Conservation (phyloP, 2,888 invertebrate genomes). For the Masnerella sp. region DNA sequence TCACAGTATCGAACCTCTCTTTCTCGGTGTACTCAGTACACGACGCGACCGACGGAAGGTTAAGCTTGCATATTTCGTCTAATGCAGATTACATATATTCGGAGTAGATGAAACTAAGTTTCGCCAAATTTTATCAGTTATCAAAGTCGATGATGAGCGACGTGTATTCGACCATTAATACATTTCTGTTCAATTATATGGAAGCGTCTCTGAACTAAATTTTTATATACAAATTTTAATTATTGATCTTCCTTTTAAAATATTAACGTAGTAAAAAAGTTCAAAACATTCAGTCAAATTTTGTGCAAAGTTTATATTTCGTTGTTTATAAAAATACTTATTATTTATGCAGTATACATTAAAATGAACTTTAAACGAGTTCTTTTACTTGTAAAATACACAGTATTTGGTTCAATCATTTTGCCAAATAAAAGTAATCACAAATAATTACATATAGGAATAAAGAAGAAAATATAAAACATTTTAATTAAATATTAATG, state of each 20-base stretch:
- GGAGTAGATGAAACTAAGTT: slow-evolving; percentile 21
- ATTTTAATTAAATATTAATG: too few species aligned
- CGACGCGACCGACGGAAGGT: too few species aligned
- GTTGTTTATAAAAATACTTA: slow-evolving; percentile 49
- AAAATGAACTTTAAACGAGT: slow-evolving; percentile 32
- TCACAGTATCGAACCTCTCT: too few species aligned
- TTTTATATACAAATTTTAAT: slow-evolving; percentile 39
- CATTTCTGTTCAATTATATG: slow-evolving; percentile 17
- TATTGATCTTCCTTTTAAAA: slow-evolving; percentile 11
- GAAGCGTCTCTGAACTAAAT: slow-evolving; percentile 20
- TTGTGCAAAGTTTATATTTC: slow-evolving; percentile 44
- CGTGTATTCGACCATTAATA: slow-evolving; percentile 20
- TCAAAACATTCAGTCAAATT: slow-evolving; percentile 50
- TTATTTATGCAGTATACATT: slow-evolving; percentile 25
- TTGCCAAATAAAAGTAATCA: background rate
- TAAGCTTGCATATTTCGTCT: slow-evolving; percentile 25
- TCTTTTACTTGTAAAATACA: slow-evolving; percentile 31
- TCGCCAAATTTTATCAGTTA: slow-evolving; percentile 27
- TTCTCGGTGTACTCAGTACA: too few species aligned
- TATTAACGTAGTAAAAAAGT: slow-evolving; percentile 46
- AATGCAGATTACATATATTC: slow-evolving; percentile 30
- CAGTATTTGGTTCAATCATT: slow-evolving; percentile 14
- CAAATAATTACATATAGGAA: background rate
- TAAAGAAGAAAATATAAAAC: too few species aligned
- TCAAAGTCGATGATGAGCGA: slow-evolving; percentile 49